A percentile compares a stretch with the other conserved stretches of the same genome.
phyloP scores from a whole-genome alignment of 1,140 invertebrate species.

The Artemia franciscana region DNA sequence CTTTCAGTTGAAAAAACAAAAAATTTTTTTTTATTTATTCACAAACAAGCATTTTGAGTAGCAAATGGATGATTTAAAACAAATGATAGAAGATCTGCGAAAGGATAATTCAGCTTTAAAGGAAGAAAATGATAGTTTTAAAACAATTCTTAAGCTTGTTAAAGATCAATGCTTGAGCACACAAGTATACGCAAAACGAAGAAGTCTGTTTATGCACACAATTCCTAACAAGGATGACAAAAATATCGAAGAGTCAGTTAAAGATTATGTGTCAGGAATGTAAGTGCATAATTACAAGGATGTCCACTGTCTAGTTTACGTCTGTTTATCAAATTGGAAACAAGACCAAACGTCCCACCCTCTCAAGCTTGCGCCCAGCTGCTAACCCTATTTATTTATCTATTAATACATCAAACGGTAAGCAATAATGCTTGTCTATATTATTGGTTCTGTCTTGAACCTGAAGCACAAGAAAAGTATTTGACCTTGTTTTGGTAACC shows the following conservation, averaged over 20 bases:
- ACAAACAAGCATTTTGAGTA: background rate
- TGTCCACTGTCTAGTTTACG: background rate
- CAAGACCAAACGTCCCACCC: background rate
- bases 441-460: background rate
- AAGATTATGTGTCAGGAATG: background rate
- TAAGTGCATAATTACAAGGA: background rate
- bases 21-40: no score
- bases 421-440: no score
- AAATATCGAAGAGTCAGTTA: background rate
- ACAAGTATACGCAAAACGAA: background rate
- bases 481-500: background rate
- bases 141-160: background rate
- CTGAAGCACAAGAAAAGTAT: background rate
- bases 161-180: background rate
- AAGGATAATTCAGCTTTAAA: background rate
- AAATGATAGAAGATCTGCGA: background rate
- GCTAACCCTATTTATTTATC: no score
- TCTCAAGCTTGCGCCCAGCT: background rate
- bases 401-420: no score
- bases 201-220: background rate
- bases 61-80: background rate
- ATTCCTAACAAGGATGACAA: background rate
- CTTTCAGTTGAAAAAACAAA: no score
- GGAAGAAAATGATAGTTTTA: background rate
- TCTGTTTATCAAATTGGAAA: background rate